Percentiles rank a stretch among this genome's conserved stretches.
These are phyloP conservation scores for Amazona vittata DNA, from an alignment of 2,113 vertebrate species.

Conservation along the genomic window DNA sequence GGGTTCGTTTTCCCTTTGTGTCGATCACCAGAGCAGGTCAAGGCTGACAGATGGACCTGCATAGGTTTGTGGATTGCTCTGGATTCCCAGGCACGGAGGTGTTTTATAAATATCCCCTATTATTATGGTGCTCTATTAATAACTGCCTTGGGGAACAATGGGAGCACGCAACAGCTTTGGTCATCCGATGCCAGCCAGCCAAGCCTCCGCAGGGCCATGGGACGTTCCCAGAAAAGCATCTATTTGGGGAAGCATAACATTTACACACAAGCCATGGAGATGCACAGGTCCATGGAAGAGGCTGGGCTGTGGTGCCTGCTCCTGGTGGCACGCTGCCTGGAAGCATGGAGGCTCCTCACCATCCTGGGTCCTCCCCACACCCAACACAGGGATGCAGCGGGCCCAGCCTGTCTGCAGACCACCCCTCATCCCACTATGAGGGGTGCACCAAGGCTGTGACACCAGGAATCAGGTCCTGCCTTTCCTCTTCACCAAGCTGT, in stretches of 20 bases:
- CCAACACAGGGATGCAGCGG: fast-evolving
- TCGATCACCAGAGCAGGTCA: fast-evolving
- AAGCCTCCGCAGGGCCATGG: not conserved
- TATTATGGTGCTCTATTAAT: conserved; percentile 58
- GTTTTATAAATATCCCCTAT: conserved; percentile 60
- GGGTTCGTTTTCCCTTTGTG: not conserved
- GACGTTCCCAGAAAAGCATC: conserved; percentile 64
- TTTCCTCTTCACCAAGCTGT: not conserved
- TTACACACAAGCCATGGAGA: not conserved
- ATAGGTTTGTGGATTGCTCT: conserved; percentile 21
- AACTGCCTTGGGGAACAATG: conserved; percentile 59
- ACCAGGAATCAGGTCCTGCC: fast-evolving
- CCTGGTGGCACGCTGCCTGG: fast-evolving
- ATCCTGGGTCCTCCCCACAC: not conserved
- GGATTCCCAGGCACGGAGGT: conserved; percentile 14
- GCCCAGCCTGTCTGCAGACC: fast-evolving
- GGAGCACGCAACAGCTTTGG: conserved; percentile 29
- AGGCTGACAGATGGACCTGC: not conserved
- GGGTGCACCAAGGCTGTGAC: not conserved
- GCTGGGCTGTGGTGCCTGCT: not conserved
- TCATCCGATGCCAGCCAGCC: conserved; percentile 51
- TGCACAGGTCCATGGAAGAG: not conserved
- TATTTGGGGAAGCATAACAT: conserved; percentile 61
- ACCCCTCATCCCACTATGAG: not conserved
- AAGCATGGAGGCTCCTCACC: not conserved